phyloP scores from a whole-genome alignment of 2,888 invertebrate species.

The Scaeva pyrastri region DNA sequence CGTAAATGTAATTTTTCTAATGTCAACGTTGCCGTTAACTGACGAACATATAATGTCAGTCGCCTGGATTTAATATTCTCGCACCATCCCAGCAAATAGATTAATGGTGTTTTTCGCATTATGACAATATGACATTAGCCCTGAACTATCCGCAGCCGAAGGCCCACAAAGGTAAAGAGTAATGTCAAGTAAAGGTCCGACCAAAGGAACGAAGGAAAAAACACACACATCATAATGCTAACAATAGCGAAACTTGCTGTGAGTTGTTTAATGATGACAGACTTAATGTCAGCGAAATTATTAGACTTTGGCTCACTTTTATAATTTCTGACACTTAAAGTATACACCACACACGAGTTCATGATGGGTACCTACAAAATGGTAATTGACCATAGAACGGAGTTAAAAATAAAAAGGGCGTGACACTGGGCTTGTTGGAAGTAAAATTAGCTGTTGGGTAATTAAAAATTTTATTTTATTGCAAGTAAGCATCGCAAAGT shows the following conservation, averaged over 20 bases:
- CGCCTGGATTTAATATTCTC: slow-evolving; percentile 10
- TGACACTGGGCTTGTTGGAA: not conserved
- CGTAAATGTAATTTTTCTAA: not conserved
- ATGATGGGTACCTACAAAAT: not conserved
- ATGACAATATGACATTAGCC: slow-evolving; percentile 30
- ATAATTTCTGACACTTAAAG: slow-evolving; percentile 38
- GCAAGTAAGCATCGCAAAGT: not conserved
- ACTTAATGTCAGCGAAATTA: slow-evolving; percentile 17
- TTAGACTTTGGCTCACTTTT: slow-evolving; percentile 7
- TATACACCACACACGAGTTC: too few relatives aligned
- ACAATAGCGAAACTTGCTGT: slow-evolving; percentile 10
- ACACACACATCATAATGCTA: not conserved
- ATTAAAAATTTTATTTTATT: slow-evolving; percentile 1
- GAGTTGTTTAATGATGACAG: slow-evolving; percentile 18
- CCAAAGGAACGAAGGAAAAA: not conserved
- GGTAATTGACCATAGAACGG: not conserved
- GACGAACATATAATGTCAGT: not conserved
- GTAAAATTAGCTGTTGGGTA: not conserved
- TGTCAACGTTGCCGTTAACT: not conserved
- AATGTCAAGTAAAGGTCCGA: slow-evolving; percentile 11
- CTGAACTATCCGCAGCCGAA: not conserved
- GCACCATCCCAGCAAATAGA: slow-evolving; percentile 25
- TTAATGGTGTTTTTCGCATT: slow-evolving; percentile 18
- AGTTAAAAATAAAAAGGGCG: not conserved
- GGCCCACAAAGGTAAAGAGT: not conserved